A percentile compares a stretch with the other conserved stretches of the same genome.
Conservation (phyloP, 1,140 invertebrate species). For the Vollenhovia emeryi region DNA sequence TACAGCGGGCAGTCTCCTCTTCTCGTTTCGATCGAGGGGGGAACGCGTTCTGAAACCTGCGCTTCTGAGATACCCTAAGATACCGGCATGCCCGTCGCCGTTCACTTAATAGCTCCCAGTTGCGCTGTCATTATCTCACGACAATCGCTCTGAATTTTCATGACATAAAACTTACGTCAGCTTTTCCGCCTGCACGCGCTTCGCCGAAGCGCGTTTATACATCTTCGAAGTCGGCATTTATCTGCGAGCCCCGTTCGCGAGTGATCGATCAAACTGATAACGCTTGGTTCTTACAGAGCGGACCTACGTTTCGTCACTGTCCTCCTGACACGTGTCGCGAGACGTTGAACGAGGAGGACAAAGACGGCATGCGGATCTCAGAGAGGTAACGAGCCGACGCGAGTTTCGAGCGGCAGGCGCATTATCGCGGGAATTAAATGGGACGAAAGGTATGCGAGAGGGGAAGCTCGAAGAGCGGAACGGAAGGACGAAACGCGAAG, state of each 20-base stretch:
- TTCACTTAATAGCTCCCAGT: background rate
- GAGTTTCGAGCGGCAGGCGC: background rate
- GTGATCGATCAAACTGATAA: background rate
- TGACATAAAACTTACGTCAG: slow-evolving; percentile 10
- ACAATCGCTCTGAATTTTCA: background rate
- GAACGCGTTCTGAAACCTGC: background rate
- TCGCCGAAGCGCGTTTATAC: background rate
- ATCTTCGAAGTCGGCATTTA: background rate
- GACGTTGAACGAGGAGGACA: background rate
- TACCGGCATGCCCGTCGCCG: too few species aligned
- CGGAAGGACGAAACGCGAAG: too few species aligned
- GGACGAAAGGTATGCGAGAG: background rate
- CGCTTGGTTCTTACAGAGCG: background rate
- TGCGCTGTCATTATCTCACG: background rate
- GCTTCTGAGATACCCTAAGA: background rate
- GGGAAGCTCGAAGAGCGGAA: background rate
- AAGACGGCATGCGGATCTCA: background rate
- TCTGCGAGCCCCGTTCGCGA: background rate
- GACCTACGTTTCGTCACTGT: background rate
- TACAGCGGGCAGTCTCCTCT: background rate
- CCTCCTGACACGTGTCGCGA: background rate
- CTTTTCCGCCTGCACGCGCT: background rate
- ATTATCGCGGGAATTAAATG: slow-evolving; percentile 15
- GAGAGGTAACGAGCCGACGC: background rate
- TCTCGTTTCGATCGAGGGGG: background rate